Evolutionary conservation across 2,113 vertebrate species (phyloP), one percentile per base, ranked within the genome.

Genomic region (Callipepla californica): DNA sequence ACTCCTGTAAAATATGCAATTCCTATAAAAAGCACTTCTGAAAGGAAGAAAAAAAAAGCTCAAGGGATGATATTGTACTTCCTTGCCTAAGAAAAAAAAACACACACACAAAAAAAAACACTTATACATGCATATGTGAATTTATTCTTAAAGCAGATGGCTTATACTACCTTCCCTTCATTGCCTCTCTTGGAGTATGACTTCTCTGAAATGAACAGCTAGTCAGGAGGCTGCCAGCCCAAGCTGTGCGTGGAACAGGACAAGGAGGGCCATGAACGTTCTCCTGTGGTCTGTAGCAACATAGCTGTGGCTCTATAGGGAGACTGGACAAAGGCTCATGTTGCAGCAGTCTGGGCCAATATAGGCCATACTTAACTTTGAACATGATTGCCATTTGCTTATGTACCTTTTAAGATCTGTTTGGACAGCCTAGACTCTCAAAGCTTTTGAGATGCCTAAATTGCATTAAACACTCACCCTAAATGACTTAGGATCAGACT

Each of bases 191-290:
- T 23, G 18, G 65, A 40, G 23, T 42, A n/a, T 72, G 14, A 7
- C 5, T 61, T 83, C 15, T 63, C n/a, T n/a, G 57, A 8, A 47
- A 8, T 16, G 40, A 1, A 2, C 23, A 42, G 45, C 9, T 9
- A 58, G 47, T 17, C 32, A 77, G 65, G 11, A 23, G 28, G 34
- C 4, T 58, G 9, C 1, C 48, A 40, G 11, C 40, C 44, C 40
- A 26, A 30, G 57, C 22, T 1, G 0, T 9, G 12, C 34, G 18
- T 4, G 18, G 21, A 7, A 18, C 0, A 0, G 21, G 26, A 20
- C 23, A 18, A 53, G 50, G 59, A 77, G 36, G 62, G 30, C 18
- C 38, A 48, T 13, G 3, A 2, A 3, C 18, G 38, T 30, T n/a
- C 12, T 74, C 18, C n/a, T 53, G 20, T 2, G 32, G 12, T 12